phyloP scores from a whole-genome alignment of 2,888 invertebrate genomes.

The Microctonus brassicae region DNA sequence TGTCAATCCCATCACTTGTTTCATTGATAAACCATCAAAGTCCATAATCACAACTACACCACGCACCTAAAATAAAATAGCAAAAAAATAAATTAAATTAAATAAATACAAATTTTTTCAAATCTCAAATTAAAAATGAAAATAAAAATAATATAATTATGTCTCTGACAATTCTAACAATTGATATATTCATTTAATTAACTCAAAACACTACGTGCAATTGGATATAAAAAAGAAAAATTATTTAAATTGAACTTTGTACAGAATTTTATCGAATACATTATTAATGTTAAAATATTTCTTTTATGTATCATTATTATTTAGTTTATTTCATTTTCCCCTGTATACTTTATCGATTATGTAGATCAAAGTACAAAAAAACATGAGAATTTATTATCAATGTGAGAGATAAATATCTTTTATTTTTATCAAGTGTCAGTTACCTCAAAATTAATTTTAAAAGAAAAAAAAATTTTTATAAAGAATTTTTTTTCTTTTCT shows the following conservation, averaged over 20 bases:
- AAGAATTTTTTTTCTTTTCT: not conserved
- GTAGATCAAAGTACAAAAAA: not conserved
- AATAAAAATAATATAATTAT: too few species aligned
- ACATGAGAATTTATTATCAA: conserved; percentile 19
- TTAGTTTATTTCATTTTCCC: not conserved
- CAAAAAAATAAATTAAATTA: conserved; percentile 11
- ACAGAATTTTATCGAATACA: conserved; percentile 10
- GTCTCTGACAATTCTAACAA: too few species aligned
- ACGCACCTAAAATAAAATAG: conserved; percentile 72
- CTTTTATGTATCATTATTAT: not conserved
- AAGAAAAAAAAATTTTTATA: not conserved
- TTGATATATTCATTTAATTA: too few species aligned
- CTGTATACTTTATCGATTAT: not conserved
- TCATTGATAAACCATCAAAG: conserved; percentile 82
- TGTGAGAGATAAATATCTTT: not conserved
- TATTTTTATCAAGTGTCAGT: not conserved
- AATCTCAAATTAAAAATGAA: not conserved
- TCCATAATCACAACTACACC: conserved; percentile 88
- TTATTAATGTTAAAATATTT: not conserved
- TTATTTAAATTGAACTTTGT: conserved; percentile 35
- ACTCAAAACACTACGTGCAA: not conserved
- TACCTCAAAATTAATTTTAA: not conserved
- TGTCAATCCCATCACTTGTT: conserved; percentile 80
- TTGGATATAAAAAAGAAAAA: too few species aligned
- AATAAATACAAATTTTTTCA: not conserved